Percentiles rank a stretch among this genome's conserved stretches.
phyloP scores from a whole-genome alignment of 2,888 invertebrate genomes.

The Muschampia plurimacula region DNA sequence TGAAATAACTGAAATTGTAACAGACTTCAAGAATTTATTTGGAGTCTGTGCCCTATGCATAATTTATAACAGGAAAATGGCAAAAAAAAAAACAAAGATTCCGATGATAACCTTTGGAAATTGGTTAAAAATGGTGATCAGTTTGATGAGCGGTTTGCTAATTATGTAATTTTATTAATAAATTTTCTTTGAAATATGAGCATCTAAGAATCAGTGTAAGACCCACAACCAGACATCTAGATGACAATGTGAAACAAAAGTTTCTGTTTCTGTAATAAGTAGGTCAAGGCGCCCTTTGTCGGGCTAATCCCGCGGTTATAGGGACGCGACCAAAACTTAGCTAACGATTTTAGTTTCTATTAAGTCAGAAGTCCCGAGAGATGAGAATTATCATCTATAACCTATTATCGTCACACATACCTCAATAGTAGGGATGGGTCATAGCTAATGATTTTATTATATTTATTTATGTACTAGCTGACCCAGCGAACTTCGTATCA shows the following conservation, averaged over 20 bases:
- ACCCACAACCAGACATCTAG: neutral
- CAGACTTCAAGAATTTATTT: no score
- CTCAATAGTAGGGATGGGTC: neutral
- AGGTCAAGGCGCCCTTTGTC: slow-evolving; percentile 19
- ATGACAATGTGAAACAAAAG: slow-evolving; percentile 5
- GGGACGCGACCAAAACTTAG: slow-evolving; percentile 17
- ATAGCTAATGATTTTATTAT: neutral
- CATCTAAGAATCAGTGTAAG: neutral
- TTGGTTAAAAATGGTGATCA: no score
- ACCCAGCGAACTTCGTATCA: no score
- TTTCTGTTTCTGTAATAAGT: slow-evolving; percentile 5
- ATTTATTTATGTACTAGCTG: no score
- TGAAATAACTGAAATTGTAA: no score
- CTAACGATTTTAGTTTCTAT: neutral
- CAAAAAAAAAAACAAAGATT: no score
- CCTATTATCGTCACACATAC: neutral
- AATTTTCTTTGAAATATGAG: no score
- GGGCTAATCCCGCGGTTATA: slow-evolving; percentile 10
- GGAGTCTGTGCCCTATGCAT: no score
- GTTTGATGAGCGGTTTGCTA: no score
- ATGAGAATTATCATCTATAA: neutral
- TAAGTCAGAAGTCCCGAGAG: neutral
- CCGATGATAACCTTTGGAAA: no score
- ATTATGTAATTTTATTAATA: no score
- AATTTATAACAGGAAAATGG: no score